Base-by-base conservation (phyloP, 2,888 invertebrate genomes). In the Torymus texanus region DNA sequence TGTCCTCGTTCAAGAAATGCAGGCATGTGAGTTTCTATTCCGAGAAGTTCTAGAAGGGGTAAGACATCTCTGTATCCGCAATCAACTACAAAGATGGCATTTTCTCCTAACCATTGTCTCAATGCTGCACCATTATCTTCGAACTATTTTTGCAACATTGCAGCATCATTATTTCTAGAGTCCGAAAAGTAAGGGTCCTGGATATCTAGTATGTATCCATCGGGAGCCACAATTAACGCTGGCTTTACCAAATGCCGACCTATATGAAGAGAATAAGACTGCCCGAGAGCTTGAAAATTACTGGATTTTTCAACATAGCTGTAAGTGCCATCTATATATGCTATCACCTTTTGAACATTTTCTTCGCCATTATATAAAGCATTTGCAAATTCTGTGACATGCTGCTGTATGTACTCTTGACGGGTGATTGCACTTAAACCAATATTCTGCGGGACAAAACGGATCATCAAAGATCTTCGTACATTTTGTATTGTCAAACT, bases 181-280 rank as follows among this genome's bases (percentile, higher is more conserved):
- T 82, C 81, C 14, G 78, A 79, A 51, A 79, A 82, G n/a, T n/a
- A 24, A 81, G 10, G 81, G 76, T 0, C 78, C 78, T 1, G 66
- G 71, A 18, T 81, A 74, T 18, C 66, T 2, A 81, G 16, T 12
- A 82, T 81, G 13, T 71, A 81, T 0, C 73, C 75, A 75, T 80
- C 74, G 4, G 80, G 78, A 65, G 78, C 82, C 3, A 82, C 73
- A 11, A 78, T 56, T 2, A 80, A n/a, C 4, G 77, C 71, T n/a
- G 83, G 82, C 58, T 83, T 83, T 2, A 83, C 1, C 12, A 81
- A 58, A 55, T 84, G 81, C 14, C 82, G 53, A n/a, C n/a, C n/a
- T n/a, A n/a, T 82, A 63, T 82, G 82, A 0, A 66, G 0, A 4
- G 55, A 79, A 21, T 72, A 82, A 1, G 82, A 63, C 21, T 81